phyloP scores from a whole-genome alignment of 1,140 invertebrate species.

The Aphidius gifuensis region DNA sequence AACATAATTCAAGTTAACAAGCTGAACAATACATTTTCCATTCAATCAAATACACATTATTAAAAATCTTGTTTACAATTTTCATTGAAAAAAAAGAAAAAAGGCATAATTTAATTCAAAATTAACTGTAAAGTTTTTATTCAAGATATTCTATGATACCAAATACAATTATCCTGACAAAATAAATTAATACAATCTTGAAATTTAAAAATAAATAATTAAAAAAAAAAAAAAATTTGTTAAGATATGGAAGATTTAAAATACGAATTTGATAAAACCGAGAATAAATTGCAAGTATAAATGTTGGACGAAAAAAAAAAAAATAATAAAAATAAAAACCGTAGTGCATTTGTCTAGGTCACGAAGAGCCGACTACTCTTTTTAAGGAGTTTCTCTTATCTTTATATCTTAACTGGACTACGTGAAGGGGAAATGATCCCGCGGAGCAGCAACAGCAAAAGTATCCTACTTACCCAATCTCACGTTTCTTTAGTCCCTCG shows the following conservation, averaged over 20 bases:
- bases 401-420: constrained; percentile 34
- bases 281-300: not conserved
- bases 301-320: constrained; percentile 12
- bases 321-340: constrained; percentile 20
- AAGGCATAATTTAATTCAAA: no score
- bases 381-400: constrained; percentile 45
- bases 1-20: no score
- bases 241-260: not conserved
- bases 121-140: no score
- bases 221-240: no score
- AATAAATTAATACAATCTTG: no score
- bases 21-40: no score
- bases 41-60: no score
- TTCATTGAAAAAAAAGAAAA: no score
- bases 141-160: no score
- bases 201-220: no score
- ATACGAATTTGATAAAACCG: constrained; percentile 23
- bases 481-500: not conserved
- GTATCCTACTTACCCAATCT: not conserved
- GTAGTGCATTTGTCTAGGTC: constrained; percentile 51
- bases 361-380: constrained; percentile 44
- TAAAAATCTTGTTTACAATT: no score
- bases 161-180: no score
- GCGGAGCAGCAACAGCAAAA: constrained; percentile 30
- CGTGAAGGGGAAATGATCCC: constrained; percentile 31